These are phyloP conservation scores for Tortricodes alternella DNA, from an alignment of 2,888 invertebrate species.

Conservation along the genomic window DNA sequence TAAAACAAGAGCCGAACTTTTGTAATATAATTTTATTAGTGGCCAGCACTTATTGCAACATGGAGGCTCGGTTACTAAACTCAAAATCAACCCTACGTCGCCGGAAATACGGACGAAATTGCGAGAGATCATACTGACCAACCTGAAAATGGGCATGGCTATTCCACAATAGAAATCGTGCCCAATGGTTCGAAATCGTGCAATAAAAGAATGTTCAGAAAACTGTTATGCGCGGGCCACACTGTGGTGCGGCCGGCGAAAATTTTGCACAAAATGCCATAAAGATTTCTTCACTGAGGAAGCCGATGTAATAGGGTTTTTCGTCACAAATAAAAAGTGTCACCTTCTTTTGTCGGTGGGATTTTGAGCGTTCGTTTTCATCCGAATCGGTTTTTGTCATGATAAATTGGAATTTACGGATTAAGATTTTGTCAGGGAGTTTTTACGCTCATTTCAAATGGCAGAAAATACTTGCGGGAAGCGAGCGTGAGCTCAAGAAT, in stretches of 20 bases:
- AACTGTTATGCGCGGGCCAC: not conserved
- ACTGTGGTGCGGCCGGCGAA: not conserved
- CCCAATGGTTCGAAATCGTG: not conserved
- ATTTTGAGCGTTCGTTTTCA: conserved; percentile 21
- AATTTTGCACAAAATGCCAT: conserved; percentile 4
- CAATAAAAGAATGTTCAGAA: not conserved
- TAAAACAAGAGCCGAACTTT: no score
- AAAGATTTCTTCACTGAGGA: conserved; percentile 7
- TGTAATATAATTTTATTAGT: no score
- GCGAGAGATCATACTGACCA: no score
- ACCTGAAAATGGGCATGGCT: not conserved
- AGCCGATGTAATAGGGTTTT: conserved; percentile 8
- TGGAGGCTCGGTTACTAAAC: no score
- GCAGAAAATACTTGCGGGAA: conserved; percentile 1
- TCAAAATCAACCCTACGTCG: no score
- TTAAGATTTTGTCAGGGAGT: conserved; percentile 15
- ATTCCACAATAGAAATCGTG: not conserved
- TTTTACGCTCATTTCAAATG: conserved; percentile 9
- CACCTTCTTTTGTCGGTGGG: conserved; percentile 3
- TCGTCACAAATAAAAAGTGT: conserved; percentile 8
- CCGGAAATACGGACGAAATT: no score
- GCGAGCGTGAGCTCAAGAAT: not conserved
- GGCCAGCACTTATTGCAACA: no score
- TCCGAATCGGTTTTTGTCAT: conserved; percentile 27
- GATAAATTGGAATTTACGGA: conserved; percentile 29